Evolutionary conservation across 2,113 vertebrate species (phyloP).

Genomic region (Chloropsis cyanopogon): DNA sequence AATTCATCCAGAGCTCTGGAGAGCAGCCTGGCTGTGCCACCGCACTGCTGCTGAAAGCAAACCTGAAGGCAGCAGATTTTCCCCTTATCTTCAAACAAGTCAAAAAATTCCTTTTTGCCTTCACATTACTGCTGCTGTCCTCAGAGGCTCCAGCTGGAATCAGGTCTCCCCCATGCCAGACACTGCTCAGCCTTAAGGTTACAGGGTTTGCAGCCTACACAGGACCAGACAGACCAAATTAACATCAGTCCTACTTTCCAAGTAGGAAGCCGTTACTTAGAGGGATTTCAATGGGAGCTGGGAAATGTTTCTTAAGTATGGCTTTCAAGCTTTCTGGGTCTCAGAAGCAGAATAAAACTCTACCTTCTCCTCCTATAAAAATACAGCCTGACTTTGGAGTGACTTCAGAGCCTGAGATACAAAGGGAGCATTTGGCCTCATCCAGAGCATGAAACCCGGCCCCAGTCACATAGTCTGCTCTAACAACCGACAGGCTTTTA

Average conservation of each 20-base stretch:
- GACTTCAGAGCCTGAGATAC: slow-evolving; percentile 11
- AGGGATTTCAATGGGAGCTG: neutral
- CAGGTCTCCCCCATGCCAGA: neutral
- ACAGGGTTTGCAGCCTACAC: neutral
- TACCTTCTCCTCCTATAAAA: slow-evolving; percentile 2
- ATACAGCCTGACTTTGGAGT: slow-evolving; percentile 1
- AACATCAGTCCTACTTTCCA: neutral
- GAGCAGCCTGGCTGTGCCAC: neutral
- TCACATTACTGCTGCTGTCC: neutral
- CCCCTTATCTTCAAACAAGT: fast-evolving
- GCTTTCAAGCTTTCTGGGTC: slow-evolving; percentile 10
- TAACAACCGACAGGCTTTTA: neutral
- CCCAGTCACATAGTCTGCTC: neutral
- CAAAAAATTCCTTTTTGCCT: neutral
- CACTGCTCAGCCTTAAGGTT: neutral
- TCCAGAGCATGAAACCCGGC: neutral
- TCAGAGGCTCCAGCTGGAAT: neutral
- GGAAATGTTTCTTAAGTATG: neutral
- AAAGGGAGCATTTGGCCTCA: slow-evolving; percentile 23
- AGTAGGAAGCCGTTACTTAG: neutral
- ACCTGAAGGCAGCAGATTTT: neutral
- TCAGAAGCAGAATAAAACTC: slow-evolving; percentile 14
- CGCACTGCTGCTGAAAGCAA: neutral
- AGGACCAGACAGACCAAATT: neutral
- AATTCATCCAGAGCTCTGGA: fast-evolving